Percentiles rank a stretch among this genome's conserved stretches.
Conservation (phyloP, 2,113 vertebrate genomes). For the Saccopteryx leptura region DNA sequence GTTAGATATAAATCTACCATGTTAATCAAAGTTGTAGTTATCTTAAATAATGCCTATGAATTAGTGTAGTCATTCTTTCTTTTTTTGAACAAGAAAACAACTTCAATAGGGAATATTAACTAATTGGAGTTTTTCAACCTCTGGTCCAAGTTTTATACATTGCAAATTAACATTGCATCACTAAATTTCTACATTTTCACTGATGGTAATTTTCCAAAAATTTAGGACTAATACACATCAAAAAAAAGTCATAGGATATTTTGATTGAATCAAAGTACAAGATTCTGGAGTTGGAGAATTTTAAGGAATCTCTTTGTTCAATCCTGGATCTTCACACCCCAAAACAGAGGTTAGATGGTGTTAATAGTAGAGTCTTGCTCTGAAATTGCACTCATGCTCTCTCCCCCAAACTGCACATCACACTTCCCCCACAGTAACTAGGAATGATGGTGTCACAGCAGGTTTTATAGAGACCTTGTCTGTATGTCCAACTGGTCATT, state of each 20-base stretch:
- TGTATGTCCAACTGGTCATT: not conserved
- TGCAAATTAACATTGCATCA: not conserved
- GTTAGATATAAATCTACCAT: not conserved
- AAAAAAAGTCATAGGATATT: not conserved
- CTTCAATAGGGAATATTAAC: not conserved
- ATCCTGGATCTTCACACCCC: not conserved
- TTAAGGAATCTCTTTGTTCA: not conserved
- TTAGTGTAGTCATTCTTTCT: not conserved
- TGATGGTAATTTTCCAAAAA: not conserved
- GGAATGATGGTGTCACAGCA: not conserved
- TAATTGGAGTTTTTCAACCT: not conserved
- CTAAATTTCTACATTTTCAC: not conserved
- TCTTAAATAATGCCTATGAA: not conserved
- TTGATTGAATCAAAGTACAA: not conserved
- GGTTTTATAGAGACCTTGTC: not conserved
- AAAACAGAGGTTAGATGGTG: fast-evolving
- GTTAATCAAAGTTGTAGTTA: not conserved
- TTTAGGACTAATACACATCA: not conserved
- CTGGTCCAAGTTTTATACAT: not conserved
- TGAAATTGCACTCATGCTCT: not conserved
- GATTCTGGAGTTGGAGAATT: not conserved
- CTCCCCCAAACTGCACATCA: not conserved
- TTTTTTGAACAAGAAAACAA: constrained; percentile 43
- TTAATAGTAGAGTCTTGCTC: not conserved
- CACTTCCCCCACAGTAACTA: not conserved